These are phyloP conservation scores for Oryzias javanicus DNA, from an alignment of 2,113 vertebrate species.

Conservation along the genomic window DNA sequence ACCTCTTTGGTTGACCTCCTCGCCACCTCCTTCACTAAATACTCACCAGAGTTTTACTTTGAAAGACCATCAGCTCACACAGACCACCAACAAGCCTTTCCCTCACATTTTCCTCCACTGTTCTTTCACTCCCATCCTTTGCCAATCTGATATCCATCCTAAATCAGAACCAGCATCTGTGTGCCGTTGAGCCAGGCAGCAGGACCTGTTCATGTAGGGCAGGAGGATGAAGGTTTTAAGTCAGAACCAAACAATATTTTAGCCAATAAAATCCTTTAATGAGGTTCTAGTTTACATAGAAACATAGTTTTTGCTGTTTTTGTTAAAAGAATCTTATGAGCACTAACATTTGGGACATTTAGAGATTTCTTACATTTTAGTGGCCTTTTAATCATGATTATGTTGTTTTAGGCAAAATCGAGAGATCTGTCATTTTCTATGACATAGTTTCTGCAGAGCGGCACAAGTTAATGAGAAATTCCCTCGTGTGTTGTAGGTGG, in stretches of 20 bases:
- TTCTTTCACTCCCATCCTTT: neutral
- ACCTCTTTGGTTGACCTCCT: constrained; percentile 16
- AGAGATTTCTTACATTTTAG: too few relatives aligned
- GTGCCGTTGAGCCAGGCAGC: constrained; percentile 43
- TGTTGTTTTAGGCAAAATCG: too few relatives aligned
- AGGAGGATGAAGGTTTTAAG: constrained; percentile 38
- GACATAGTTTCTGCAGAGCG: too few relatives aligned
- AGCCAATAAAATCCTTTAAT: too few relatives aligned
- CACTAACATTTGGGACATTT: too few relatives aligned
- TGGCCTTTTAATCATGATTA: too few relatives aligned
- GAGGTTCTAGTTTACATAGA: too few relatives aligned
- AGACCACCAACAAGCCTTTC: constrained; percentile 3
- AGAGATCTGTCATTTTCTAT: too few relatives aligned
- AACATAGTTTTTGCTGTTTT: too few relatives aligned
- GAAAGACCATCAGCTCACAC: constrained; percentile 16
- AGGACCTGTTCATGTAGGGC: constrained; percentile 11
- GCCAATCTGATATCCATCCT: neutral
- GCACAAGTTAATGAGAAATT: too few relatives aligned
- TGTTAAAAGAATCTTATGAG: too few relatives aligned
- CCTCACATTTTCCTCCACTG: neutral
- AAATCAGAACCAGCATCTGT: constrained; percentile 8
- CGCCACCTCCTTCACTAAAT: constrained; percentile 8
- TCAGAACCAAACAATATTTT: constrained; percentile 34
- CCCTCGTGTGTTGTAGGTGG: too few relatives aligned
- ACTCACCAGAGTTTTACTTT: constrained; percentile 18